A percentile compares a stretch with the other conserved stretches of the same genome.
Evolutionary conservation across 2,888 invertebrate species (phyloP).

Genomic region (Mantis religiosa): DNA sequence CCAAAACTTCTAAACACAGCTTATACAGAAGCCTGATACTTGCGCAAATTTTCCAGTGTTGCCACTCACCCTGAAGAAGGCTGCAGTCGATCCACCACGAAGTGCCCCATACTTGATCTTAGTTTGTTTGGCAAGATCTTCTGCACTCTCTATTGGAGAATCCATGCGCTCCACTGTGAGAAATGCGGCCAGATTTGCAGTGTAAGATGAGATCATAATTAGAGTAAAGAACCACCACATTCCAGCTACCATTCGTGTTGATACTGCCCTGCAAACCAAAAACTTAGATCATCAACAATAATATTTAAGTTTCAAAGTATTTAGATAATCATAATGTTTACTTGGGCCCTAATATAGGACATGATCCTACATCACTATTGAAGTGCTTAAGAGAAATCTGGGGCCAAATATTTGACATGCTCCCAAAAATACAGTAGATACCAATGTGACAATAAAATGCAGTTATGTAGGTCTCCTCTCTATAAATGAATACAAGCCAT

Average conservation of each 20-base stretch:
- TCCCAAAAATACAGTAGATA: too few species aligned
- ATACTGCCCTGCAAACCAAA: constrained; percentile 65
- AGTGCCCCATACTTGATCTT: constrained; percentile 95
- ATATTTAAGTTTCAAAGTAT: too few species aligned
- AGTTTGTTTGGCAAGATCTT: constrained; percentile 93
- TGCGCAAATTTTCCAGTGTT: not conserved
- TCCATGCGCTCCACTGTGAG: constrained; percentile 91
- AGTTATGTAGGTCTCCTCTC: too few species aligned
- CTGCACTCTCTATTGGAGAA: constrained; percentile 90
- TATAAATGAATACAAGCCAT: too few species aligned
- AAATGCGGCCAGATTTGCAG: constrained; percentile 92
- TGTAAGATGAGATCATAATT: constrained; percentile 95
- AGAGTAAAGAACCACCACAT: constrained; percentile 96
- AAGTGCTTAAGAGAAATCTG: not conserved
- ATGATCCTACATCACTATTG: not conserved
- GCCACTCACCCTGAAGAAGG: constrained; percentile 81
- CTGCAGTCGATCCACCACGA: constrained; percentile 88
- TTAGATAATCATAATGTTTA: too few species aligned
- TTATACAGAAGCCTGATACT: too few species aligned
- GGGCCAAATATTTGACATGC: not conserved
- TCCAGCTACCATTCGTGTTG: constrained; percentile 83
- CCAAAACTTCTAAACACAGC: too few species aligned
- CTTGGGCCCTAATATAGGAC: too few species aligned
- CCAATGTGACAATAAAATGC: too few species aligned
- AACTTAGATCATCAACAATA: too few species aligned